These are phyloP conservation scores for Venustoraphidia nigricollis DNA, from an alignment of 2,888 invertebrate genomes.

Conservation along the genomic window DNA sequence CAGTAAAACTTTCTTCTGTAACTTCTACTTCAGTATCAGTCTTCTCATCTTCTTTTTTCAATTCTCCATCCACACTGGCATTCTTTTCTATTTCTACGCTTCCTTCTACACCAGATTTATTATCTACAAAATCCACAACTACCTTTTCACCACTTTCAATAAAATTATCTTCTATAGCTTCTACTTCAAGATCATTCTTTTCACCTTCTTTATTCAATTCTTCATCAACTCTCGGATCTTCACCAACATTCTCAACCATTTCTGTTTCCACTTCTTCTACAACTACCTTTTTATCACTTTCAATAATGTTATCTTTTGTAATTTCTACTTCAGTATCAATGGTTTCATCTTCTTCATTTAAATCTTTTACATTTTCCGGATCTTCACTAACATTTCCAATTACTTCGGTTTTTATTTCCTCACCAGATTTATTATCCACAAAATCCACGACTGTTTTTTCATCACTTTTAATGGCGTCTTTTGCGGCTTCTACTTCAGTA, in stretches of 20 bases:
- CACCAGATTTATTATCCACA: constrained; percentile 1
- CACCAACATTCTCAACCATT: background rate
- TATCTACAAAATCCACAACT: background rate
- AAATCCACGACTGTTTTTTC: background rate
- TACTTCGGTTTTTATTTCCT: background rate
- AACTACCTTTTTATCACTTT: background rate
- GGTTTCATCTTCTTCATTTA: background rate
- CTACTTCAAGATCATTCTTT: constrained; percentile 9
- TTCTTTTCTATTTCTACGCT: background rate
- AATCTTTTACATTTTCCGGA: background rate
- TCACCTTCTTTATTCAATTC: constrained; percentile 10
- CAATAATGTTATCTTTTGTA: background rate
- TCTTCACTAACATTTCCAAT: constrained; percentile 4
- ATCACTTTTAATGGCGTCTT: constrained; percentile 1
- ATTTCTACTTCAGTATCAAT: background rate
- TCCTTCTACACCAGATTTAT: background rate
- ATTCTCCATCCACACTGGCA: background rate
- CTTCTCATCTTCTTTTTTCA: background rate
- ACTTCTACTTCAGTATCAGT: background rate
- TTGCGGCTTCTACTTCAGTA: constrained; percentile 7
- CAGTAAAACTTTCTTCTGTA: background rate
- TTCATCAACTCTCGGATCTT: constrained; percentile 5
- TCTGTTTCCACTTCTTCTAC: constrained; percentile 7
- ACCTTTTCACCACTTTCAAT: background rate
- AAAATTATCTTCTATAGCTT: constrained; percentile 1